phyloP scores from a whole-genome alignment of 2,113 vertebrate genomes.

The Dipodomys spectabilis region DNA sequence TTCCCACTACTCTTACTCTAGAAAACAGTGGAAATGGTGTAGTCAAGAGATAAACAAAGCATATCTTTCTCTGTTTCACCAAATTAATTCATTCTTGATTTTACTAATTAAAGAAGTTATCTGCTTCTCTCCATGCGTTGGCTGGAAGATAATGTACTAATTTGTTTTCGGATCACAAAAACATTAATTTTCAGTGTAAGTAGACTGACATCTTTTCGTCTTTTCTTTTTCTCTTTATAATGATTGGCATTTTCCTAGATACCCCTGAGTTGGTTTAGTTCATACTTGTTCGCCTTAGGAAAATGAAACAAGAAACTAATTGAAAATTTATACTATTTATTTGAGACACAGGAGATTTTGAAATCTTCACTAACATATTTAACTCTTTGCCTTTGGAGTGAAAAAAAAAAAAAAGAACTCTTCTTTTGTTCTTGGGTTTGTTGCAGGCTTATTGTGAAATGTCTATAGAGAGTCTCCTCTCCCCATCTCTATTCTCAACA shows the following conservation, averaged over 20 bases:
- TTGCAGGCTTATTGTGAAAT: neutral
- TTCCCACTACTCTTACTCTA: constrained; percentile 26
- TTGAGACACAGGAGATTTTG: neutral
- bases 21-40: neutral
- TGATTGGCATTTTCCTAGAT: neutral
- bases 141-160: constrained; percentile 52
- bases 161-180: constrained; percentile 49
- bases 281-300: neutral
- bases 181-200: constrained; percentile 14
- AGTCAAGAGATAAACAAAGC: constrained; percentile 29
- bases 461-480: neutral
- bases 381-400: neutral
- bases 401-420: neutral
- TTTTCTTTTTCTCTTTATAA: neutral
- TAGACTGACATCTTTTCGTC: constrained; percentile 40
- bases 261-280: neutral
- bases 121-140: constrained; percentile 28
- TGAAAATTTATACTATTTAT: constrained; percentile 6
- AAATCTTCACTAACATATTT: constrained; percentile 8
- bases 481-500: fast-evolving
- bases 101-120: constrained; percentile 67
- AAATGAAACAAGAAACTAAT: constrained; percentile 40
- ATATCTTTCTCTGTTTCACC: constrained; percentile 57
- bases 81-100: constrained; percentile 64
- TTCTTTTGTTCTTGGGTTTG: constrained; percentile 19